phyloP scores from a whole-genome alignment of 2,113 vertebrate species.

The Semicossyphus pulcher region DNA sequence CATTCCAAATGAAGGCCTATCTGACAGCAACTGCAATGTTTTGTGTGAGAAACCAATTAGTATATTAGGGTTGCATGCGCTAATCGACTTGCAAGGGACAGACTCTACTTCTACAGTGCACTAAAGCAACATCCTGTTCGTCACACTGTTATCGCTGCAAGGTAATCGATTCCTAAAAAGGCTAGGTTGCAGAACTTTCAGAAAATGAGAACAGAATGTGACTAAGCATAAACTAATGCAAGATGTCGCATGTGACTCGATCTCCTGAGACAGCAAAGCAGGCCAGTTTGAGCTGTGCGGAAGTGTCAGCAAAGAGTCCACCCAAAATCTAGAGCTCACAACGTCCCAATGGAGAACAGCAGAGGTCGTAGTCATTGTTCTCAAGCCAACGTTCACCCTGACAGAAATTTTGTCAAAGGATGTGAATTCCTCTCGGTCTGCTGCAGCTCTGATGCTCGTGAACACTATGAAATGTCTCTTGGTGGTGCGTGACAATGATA shows the following conservation, averaged over 20 bases:
- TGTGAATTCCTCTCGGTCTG: not conserved
- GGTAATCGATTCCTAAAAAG: not conserved
- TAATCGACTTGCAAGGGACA: no score
- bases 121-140: not conserved
- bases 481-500: not conserved
- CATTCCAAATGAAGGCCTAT: not conserved
- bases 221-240: not conserved
- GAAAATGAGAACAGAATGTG: not conserved
- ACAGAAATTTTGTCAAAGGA: not conserved
- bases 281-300: no score
- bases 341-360: not conserved
- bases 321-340: not conserved
- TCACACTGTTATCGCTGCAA: not conserved
- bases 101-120: no score
- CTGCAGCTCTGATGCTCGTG: not conserved
- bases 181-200: no score
- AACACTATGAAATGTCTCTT: not conserved
- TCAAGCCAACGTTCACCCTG: not conserved
- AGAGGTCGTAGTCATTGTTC: not conserved
- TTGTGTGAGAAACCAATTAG: not conserved
- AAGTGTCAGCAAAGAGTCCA: not conserved
- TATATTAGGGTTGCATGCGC: no score
- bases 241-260: no score
- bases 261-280: no score
- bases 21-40: not conserved